A percentile compares a stretch with the other conserved stretches of the same genome.
Evolutionary conservation across 2,888 invertebrate species (phyloP).

Genomic region (Gnatocerus cornutus): DNA sequence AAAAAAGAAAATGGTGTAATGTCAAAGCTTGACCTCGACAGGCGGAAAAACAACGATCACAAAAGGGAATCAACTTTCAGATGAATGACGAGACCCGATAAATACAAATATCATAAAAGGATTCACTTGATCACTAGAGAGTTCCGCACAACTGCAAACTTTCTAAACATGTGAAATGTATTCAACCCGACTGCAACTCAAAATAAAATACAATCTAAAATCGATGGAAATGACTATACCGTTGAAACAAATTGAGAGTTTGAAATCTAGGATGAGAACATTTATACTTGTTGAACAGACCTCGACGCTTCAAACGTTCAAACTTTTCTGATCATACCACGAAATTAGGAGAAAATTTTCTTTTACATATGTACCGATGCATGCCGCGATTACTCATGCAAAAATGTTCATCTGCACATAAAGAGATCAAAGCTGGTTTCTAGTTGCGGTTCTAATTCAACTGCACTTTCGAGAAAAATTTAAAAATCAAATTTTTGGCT

Average conservation of each 20-base stretch:
- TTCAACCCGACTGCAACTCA: background rate
- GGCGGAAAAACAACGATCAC: constrained; percentile 10
- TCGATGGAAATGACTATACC: background rate
- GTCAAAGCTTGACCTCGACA: constrained; percentile 42
- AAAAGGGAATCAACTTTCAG: constrained; percentile 34
- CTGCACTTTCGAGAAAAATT: too few relatives aligned
- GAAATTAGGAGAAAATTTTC: background rate
- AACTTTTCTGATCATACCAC: background rate
- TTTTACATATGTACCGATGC: background rate
- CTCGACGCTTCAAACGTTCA: background rate
- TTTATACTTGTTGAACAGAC: constrained; percentile 2
- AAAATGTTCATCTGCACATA: too few relatives aligned
- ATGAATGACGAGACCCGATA: constrained; percentile 44
- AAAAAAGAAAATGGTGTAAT: constrained; percentile 41
- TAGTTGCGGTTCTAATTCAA: too few relatives aligned
- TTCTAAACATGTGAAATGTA: background rate
- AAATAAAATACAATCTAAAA: background rate
- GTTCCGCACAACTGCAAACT: background rate
- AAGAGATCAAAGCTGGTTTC: too few relatives aligned
- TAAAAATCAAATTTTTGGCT: too few relatives aligned
- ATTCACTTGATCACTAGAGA: background rate
- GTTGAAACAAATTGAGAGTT: background rate
- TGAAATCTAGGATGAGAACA: background rate
- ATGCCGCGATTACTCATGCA: background rate
- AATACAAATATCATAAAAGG: constrained; percentile 7